Base-by-base conservation (phyloP, 2,888 invertebrate species). In the Drepana falcataria region DNA sequence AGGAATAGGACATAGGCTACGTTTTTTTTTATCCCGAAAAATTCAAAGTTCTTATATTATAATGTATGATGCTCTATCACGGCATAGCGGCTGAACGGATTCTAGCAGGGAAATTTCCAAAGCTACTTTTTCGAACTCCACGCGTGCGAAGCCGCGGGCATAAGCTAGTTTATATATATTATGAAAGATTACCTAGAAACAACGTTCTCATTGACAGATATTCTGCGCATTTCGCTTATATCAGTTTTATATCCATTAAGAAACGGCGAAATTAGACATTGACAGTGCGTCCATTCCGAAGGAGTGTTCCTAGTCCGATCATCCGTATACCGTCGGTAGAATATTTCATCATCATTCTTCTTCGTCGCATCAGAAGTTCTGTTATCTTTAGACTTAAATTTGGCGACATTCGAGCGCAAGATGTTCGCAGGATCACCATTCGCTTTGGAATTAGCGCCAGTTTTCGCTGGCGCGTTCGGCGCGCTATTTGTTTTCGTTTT, bases 241-340 rank as follows among this genome's bases (percentile, higher is more conserved):
- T 74, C 68, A 0, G 35, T 60, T 33, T 72, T 75, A 1, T 60
- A 33, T 0, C 83, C 83, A 0, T 55, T 71, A 2, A 83, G 47
- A 51, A 60, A 75, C 0, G 80, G 83, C 0, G 77, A 74, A 0
- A 81, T 65, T 2, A 79, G 57, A 2, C 75, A 75, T 2, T 71
- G 69, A 37, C 78, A 79, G 9, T 79, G 77, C 0, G 66, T 57
- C 75, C 75, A 78, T 21, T 67, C 59, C 0, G 66, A 47, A 0
- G 64, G 59, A 1, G 40, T 52, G 0, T 69, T 53, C 4, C 63
- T 53, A 0, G 56, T 7, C 0, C 60, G 56, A 0, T 57, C 52
- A 1, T 70, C 58, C 2, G 59, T 56, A 0, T 52, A 35, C 3
- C 55, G 66, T 35, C 74, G 64, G 3, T 75, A 76, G 47, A 75